Base-by-base conservation (phyloP, 2,888 invertebrate species). In the Alentia gelatinosa region DNA sequence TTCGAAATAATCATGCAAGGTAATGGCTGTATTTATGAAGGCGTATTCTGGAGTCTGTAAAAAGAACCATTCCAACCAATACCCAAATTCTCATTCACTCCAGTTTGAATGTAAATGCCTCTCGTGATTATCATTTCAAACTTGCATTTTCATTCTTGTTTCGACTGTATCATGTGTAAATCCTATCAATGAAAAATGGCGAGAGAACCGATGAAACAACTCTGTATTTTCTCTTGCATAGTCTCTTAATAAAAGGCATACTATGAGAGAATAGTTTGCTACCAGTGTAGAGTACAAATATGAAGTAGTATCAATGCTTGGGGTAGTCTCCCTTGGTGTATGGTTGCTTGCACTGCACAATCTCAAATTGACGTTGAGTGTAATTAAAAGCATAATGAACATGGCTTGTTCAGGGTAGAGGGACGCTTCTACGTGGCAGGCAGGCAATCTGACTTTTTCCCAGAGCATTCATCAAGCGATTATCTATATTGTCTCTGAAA, bases 341-440 rank as follows among this genome's bases (percentile, higher is more conserved):
- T 0, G 68, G 68, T 4, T 68, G 68, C 26, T 68, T 68, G 68
- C 68, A 68, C 33, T 68, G 68, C 68, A 68, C 68, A 68, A 30
- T 68, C 39, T 79, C 37, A 79, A 35, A 23, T 79, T n/a, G 37
- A 39, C 79, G 5, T 12, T 79, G 74, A 15, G 26, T 74, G 74
- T 79, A 79, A 79, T 79, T 79, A 79, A 35, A 35, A 39, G 35
- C 79, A 79, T 39, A 79, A 79, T n/a, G 39, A 79, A 33, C 74
- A 33, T 33, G n/a, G 74, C 74, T 56, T n/a, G n/a, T 56, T 56
- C 56, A 47, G 56, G 56, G 56, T 56, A 56, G n/a, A n/a, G 56
- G n/a, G 56, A n/a, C n/a, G 56, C n/a, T n/a, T 19, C 56, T 56
- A 56, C 1, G 56, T 56, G 56, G 19, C 19, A n/a, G 56, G 23